These are phyloP conservation scores for Rhagophthalmus giganteus DNA, from an alignment of 2,888 invertebrate species.

Conservation along the genomic window DNA sequence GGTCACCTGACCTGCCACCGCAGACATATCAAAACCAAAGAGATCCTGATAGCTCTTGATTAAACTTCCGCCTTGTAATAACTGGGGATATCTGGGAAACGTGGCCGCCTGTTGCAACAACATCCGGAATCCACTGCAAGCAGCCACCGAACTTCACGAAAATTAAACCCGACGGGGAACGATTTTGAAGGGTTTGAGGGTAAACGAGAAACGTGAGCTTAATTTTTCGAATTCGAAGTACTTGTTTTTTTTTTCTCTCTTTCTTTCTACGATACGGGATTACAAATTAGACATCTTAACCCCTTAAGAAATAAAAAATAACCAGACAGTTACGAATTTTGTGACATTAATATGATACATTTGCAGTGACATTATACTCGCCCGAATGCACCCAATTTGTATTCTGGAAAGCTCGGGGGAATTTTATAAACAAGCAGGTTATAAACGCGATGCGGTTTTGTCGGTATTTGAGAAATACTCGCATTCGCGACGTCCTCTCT, in stretches of 20 bases:
- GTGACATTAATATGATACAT: slow-evolving; percentile 31
- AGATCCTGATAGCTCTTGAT: slow-evolving; percentile 33
- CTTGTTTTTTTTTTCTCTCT: too few species aligned
- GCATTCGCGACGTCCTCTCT: slow-evolving; percentile 1
- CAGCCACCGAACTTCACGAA: slow-evolving; percentile 11
- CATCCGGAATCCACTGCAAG: slow-evolving; percentile 13
- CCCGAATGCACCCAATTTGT: slow-evolving; percentile 31
- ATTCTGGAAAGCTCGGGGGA: slow-evolving; percentile 24
- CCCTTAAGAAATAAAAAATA: slow-evolving; percentile 21
- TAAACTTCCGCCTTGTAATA: slow-evolving; percentile 33
- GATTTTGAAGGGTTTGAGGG: too few species aligned
- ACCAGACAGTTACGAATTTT: slow-evolving; percentile 20
- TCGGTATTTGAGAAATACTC: slow-evolving; percentile 17
- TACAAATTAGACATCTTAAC: slow-evolving; percentile 10
- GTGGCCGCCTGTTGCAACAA: slow-evolving; percentile 23
- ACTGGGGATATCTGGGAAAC: slow-evolving; percentile 22
- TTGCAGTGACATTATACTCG: slow-evolving; percentile 27
- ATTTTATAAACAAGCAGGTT: slow-evolving; percentile 30
- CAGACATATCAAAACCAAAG: slow-evolving; percentile 29
- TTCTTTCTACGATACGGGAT: too few species aligned
- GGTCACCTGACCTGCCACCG: slow-evolving; percentile 29
- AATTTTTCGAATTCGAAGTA: too few species aligned
- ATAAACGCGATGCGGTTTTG: slow-evolving; percentile 17
- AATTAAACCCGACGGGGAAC: slow-evolving; percentile 13
- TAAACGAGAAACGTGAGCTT: too few species aligned